A percentile compares a stretch with the other conserved stretches of the same genome.
These are phyloP conservation scores for Agrochola macilenta DNA, from an alignment of 2,888 invertebrate genomes.

Conservation along the genomic window DNA sequence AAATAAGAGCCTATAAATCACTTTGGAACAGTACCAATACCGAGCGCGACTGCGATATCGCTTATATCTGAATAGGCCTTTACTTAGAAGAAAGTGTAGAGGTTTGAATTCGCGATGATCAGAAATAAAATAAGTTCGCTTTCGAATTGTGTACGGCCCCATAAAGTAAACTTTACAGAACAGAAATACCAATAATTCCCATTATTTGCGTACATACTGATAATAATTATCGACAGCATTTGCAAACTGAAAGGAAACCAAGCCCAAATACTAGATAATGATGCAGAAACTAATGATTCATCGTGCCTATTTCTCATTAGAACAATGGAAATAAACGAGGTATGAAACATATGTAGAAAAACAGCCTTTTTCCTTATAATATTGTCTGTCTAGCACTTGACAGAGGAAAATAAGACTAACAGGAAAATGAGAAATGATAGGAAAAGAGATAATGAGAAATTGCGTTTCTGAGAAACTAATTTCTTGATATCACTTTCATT, in stretches of 20 bases:
- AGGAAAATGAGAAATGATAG: slow-evolving; percentile 37
- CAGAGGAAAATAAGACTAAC: slow-evolving; percentile 37
- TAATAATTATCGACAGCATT: neutral
- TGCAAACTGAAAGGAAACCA: slow-evolving; percentile 9
- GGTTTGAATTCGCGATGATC: neutral
- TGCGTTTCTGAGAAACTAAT: slow-evolving; percentile 23
- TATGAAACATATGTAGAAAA: neutral
- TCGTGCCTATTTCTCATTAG: neutral
- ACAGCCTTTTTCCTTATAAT: slow-evolving; percentile 17
- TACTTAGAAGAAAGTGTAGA: too few species aligned
- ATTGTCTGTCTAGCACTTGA: slow-evolving; percentile 26
- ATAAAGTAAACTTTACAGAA: too few species aligned
- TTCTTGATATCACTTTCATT: slow-evolving; percentile 23
- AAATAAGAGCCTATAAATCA: too few species aligned
- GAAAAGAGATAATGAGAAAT: slow-evolving; percentile 35
- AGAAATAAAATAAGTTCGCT: neutral
- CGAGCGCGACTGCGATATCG: too few species aligned
- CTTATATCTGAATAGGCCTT: too few species aligned
- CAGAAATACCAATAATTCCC: neutral
- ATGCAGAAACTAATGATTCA: neutral
- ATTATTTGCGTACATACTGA: neutral
- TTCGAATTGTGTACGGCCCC: neutral
- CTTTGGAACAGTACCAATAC: too few species aligned
- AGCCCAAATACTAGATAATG: slow-evolving; percentile 23
- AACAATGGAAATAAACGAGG: neutral